Evolutionary conservation across 2,888 invertebrate species (phyloP), one percentile per base, ranked within the genome.

Genomic region (Spicauda simplicius): DNA sequence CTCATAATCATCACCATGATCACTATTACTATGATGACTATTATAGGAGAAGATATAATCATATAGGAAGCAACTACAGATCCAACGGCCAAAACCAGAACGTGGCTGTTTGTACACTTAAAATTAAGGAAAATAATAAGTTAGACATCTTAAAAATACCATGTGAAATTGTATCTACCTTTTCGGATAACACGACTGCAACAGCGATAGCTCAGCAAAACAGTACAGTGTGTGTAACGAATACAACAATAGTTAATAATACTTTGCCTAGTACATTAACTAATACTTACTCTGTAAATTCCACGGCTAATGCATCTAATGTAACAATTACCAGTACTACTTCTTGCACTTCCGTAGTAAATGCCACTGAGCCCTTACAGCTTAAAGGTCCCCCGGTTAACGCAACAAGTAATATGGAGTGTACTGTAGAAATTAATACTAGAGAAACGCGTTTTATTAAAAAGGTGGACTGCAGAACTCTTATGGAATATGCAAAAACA

Each of bases 131-230:
- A 73, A 81, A 86, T 37, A 80, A 79, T 8, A 81, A 79, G 50
- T 63, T 77, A 16, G 81, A 90, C 72, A 71, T 75, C 18, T 72
- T 92, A 14, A 90, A 83, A 75, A 84, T 93, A 73, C 92, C 92
- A 1, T 93, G 92, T 73, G 92, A 89, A 79, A 91, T 91, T 10
- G 91, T 93, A 10, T 90, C 92, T 0, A 93, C 92, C 1, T 93
- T 93, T 69, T 85, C 86, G 4, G 80, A 86, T 70, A 80, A 59
- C 1, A 45, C 7, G 8, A 11, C 41, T 20, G 10, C 52, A 41
- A 14, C 37, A n/a, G 6, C n/a, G 0, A 57, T 25, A 16, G 45
- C 25, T 5, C 12, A 4, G 2, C 16, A 54, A 45, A 65, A 78
- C 19, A 82, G 70, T 77, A 72, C 75, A 45, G 71, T 73, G 18